Evolutionary conservation across 2,888 invertebrate genomes (phyloP), one percentile per base, ranked within the genome.

Genomic region (Cosmopolites sordidus): DNA sequence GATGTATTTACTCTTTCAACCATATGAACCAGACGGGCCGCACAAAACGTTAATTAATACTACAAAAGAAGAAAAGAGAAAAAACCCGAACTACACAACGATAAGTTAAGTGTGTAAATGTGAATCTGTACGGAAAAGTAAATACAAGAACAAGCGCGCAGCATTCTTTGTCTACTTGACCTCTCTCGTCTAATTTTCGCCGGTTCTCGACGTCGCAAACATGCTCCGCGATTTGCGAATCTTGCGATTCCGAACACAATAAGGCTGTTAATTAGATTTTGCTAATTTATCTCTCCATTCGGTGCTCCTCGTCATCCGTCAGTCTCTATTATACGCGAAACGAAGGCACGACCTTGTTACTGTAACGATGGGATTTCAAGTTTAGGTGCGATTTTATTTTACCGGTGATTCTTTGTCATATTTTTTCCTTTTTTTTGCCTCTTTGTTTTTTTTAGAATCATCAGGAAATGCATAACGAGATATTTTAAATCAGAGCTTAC

Each of bases 131-230:
- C 33, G 12, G 8, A 2, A 33, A n/a, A 33, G 33, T 33, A 11
- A 33, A 33, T 12, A 33, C 33, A 12, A 27, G n/a, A n/a, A n/a
- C n/a, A n/a, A n/a, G n/a, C n/a, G 27, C 27, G 9, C 33, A 11
- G 3, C 33, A 33, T 33, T 33, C 33, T 33, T 33, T 33, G 33
- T 33, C 33, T 33, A 33, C 33, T 33, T 33, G 33, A 33, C 33
- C 33, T 33, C 33, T 33, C 33, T 33, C 33, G 3, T 33, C 33
- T 40, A 9, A 12, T 14, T 69, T 63, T 64, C 60, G 64, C 62
- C 61, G 64, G 64, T 63, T 60, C 69, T 69, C 62, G 62, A 67
- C 64, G 70, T 70, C 71, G 64, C 62, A 58, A 63, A 61, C 69
- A 71, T 61, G 59, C 62, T 60, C 59, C 61, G 58, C 60, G 66